Conservation (phyloP, 2,888 invertebrate species). For the Melieria omissa region DNA sequence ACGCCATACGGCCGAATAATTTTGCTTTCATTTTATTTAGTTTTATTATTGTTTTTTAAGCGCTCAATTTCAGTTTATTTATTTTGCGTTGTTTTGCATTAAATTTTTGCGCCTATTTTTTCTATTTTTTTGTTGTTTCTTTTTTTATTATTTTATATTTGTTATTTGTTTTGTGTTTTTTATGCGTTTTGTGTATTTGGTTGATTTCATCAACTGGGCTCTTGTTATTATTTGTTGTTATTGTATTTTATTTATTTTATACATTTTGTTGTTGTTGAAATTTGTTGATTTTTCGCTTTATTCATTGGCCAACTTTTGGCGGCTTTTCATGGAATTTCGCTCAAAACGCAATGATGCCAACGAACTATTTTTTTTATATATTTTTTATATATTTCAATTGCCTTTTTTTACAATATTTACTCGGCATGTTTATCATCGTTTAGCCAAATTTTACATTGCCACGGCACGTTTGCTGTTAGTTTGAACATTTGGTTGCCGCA, state of each 20-base stretch:
- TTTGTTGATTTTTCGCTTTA: no score
- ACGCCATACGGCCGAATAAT: slow-evolving; percentile 16
- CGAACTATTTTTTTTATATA: no score
- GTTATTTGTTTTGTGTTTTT: slow-evolving; percentile 2
- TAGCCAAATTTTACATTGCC: no score
- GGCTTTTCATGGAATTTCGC: no score
- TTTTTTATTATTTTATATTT: neutral
- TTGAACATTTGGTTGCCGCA: no score
- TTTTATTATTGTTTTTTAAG: neutral
- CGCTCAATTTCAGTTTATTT: neutral
- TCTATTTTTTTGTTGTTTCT: neutral
- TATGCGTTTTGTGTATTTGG: neutral
- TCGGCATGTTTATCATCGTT: no score
- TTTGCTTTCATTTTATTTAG: neutral
- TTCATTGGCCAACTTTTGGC: no score
- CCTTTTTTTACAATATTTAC: no score
- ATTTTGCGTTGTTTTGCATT: slow-evolving; percentile 12
- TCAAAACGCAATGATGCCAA: no score
- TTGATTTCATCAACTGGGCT: neutral
- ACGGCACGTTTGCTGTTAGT: no score
- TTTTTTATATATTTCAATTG: no score
- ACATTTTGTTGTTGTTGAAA: no score
- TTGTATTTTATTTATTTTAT: neutral
- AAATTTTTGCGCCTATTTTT: slow-evolving; percentile 8
- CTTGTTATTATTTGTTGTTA: neutral